Evolutionary conservation across 2,888 invertebrate genomes (phyloP).

Genomic region (Melanargia galathea): DNA sequence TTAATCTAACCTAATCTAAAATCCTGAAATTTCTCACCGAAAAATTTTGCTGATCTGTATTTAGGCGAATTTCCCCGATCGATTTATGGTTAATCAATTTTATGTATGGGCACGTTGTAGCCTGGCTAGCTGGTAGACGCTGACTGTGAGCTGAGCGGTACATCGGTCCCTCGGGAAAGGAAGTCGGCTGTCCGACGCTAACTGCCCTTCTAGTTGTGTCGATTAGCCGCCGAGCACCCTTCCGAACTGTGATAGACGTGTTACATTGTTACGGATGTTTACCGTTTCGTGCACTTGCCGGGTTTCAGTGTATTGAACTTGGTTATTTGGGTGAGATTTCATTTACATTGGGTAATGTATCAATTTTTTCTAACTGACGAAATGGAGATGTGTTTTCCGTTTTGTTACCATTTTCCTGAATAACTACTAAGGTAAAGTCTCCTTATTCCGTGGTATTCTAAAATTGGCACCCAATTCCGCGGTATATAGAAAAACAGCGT

Average conservation of each 20-base stretch:
- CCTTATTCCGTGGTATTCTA: too few relatives aligned
- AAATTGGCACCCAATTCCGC: too few relatives aligned
- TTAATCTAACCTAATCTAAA: too few relatives aligned
- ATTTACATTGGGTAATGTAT: neutral
- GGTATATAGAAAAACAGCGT: too few relatives aligned
- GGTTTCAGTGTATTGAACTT: slow-evolving; percentile 19
- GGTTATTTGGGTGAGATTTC: slow-evolving; percentile 17
- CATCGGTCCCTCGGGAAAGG: slow-evolving; percentile 75
- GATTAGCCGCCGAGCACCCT: slow-evolving; percentile 73
- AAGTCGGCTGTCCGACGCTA: slow-evolving; percentile 71
- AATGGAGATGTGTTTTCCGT: too few relatives aligned
- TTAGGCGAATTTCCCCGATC: neutral
- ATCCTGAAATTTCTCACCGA: slow-evolving; percentile 4
- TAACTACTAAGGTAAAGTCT: too few relatives aligned
- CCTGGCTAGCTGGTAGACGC: slow-evolving; percentile 46
- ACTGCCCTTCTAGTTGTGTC: slow-evolving; percentile 78
- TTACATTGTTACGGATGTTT: slow-evolving; percentile 55
- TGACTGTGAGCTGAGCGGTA: slow-evolving; percentile 48
- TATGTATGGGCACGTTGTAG: slow-evolving; percentile 41
- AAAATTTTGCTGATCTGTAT: neutral
- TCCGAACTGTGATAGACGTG: slow-evolving; percentile 78
- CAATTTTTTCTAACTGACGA: too few relatives aligned
- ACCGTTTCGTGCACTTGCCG: slow-evolving; percentile 27
- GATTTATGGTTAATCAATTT: slow-evolving; percentile 20
- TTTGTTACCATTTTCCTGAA: too few relatives aligned